A percentile compares a stretch with the other conserved stretches of the same genome.
phyloP scores from a whole-genome alignment of 2,888 invertebrate species.

The Oligia strigilis region DNA sequence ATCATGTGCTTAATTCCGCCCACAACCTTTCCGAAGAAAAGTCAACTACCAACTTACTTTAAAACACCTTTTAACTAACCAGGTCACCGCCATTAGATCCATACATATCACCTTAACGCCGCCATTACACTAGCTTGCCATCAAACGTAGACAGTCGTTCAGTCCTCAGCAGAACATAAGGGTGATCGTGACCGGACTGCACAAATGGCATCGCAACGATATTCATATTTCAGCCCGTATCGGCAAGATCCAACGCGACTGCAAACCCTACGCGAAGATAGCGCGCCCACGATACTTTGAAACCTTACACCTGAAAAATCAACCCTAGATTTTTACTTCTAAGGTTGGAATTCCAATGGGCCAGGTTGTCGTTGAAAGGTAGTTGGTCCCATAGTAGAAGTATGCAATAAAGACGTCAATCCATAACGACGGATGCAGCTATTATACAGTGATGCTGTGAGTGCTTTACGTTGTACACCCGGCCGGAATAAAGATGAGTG shows the following conservation, averaged over 20 bases:
- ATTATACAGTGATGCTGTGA: slow-evolving; percentile 80
- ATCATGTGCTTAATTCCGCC: not conserved
- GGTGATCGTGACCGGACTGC: slow-evolving; percentile 77
- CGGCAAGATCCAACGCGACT: slow-evolving; percentile 74
- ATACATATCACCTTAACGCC: slow-evolving; percentile 42
- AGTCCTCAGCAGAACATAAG: slow-evolving; percentile 65
- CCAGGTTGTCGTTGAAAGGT: slow-evolving; percentile 63
- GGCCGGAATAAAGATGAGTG: slow-evolving; percentile 75
- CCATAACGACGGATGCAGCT: slow-evolving; percentile 81
- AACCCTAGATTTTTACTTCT: slow-evolving; percentile 17
- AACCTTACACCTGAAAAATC: slow-evolving; percentile 13
- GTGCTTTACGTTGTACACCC: slow-evolving; percentile 81
- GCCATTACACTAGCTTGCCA: slow-evolving; percentile 55
- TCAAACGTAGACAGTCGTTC: slow-evolving; percentile 58
- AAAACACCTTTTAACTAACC: slow-evolving; percentile 40
- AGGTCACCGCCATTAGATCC: slow-evolving; percentile 39
- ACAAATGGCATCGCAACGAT: slow-evolving; percentile 75
- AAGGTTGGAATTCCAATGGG: slow-evolving; percentile 46
- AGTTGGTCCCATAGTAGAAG: slow-evolving; percentile 72
- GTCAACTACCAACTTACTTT: slow-evolving; percentile 6
- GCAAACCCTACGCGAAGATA: slow-evolving; percentile 66
- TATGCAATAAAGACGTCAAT: slow-evolving; percentile 84
- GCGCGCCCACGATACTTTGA: slow-evolving; percentile 51
- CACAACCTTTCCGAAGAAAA: slow-evolving; percentile 10
- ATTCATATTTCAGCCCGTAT: slow-evolving; percentile 82